A percentile compares a stretch with the other conserved stretches of the same genome.
Evolutionary conservation across 2,113 vertebrate species (phyloP).

Genomic region (Sarotherodon lohbergeri): DNA sequence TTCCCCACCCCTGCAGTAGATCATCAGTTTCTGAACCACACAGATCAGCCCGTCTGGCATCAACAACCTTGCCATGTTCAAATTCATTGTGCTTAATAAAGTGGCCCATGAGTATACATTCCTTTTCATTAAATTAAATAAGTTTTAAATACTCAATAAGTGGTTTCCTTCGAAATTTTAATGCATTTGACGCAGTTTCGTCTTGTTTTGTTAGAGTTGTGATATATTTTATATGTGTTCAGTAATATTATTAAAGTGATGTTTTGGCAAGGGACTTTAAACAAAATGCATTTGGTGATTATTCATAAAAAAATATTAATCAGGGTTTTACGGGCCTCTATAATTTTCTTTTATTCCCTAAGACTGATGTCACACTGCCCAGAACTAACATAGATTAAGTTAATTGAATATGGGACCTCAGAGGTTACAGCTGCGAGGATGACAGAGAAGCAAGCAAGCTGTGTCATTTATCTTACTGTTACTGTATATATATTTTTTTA

Average conservation of each 20-base stretch:
- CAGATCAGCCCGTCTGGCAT: background rate
- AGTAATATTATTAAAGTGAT: conserved; percentile 24
- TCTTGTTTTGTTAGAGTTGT: background rate
- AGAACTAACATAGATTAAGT: conserved; percentile 46
- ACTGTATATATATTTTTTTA: background rate
- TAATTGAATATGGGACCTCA: conserved; percentile 25
- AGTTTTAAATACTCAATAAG: background rate
- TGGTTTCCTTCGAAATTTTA: background rate
- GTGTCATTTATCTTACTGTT: conserved; percentile 17
- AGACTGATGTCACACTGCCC: conserved; percentile 18
- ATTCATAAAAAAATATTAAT: conserved; percentile 3
- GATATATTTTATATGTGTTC: background rate
- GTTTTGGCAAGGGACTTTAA: conserved; percentile 18
- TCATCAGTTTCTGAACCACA: background rate
- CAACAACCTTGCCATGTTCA: background rate
- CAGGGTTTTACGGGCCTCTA: conserved; percentile 1
- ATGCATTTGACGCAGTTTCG: background rate
- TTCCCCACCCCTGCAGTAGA: background rate
- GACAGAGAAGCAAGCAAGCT: background rate
- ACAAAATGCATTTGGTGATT: conserved; percentile 26
- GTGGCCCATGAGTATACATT: background rate
- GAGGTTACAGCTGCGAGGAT: background rate
- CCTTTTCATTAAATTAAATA: background rate
- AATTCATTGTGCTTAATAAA: background rate
- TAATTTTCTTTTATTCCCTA: conserved; percentile 14